phyloP scores from a whole-genome alignment of 2,888 invertebrate genomes.

The Acleris holmiana region DNA sequence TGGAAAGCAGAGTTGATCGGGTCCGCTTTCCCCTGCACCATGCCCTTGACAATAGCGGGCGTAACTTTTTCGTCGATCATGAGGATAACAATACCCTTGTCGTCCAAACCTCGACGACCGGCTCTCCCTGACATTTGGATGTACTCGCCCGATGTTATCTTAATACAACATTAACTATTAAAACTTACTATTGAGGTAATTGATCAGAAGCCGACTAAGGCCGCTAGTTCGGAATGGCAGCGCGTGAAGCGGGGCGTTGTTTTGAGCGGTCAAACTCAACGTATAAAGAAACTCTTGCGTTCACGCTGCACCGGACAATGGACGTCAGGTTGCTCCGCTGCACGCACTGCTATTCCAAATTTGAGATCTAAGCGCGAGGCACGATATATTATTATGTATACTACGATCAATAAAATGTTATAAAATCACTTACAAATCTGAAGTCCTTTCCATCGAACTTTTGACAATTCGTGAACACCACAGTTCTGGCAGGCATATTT shows the following conservation, averaged over 20 bases:
- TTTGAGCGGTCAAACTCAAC: too few relatives aligned
- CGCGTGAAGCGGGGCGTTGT: too few relatives aligned
- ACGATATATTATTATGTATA: neutral
- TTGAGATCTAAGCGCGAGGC: too few relatives aligned
- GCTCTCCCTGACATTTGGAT: conserved; percentile 99
- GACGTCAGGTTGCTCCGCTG: too few relatives aligned
- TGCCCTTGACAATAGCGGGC: conserved; percentile 88
- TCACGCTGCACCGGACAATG: too few relatives aligned
- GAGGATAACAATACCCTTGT: conserved; percentile 98
- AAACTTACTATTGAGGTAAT: too few relatives aligned
- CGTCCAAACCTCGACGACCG: conserved; percentile 97
- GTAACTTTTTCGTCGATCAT: conserved; percentile 99
- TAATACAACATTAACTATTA: too few relatives aligned
- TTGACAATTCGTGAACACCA: conserved; percentile 96
- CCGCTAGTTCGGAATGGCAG: too few relatives aligned
- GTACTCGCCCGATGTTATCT: conserved; percentile 97
- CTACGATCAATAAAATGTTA: neutral
- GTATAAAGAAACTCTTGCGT: too few relatives aligned
- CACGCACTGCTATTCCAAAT: too few relatives aligned
- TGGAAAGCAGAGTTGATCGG: conserved; percentile 99
- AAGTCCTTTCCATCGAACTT: conserved; percentile 99
- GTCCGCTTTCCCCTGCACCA: conserved; percentile 96
- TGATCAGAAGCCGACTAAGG: too few relatives aligned
- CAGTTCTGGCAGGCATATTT: conserved; percentile 99
- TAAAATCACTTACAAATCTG: conserved; percentile 89